Evolutionary conservation across 2,888 invertebrate genomes (phyloP).

Genomic region (Glomeris marginata): DNA sequence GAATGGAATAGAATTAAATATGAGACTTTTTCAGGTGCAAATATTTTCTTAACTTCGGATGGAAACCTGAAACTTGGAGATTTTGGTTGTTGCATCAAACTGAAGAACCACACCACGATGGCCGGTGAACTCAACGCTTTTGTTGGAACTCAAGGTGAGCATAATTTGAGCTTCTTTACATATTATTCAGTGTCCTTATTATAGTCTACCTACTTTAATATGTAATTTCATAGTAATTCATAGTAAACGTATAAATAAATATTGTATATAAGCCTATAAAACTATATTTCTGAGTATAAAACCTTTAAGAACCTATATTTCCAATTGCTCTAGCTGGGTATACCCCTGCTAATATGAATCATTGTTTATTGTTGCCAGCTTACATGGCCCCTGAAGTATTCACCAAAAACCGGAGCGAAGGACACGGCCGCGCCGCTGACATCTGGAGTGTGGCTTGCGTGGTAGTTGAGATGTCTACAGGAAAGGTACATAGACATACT

Average conservation of each 20-base stretch:
- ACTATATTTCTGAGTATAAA: too few species aligned
- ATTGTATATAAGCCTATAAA: too few species aligned
- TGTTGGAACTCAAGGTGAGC: slow-evolving; percentile 91
- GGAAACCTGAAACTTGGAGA: slow-evolving; percentile 84
- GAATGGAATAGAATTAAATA: neutral
- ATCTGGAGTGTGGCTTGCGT: slow-evolving; percentile 95
- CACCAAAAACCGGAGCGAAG: slow-evolving; percentile 43
- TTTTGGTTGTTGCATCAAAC: slow-evolving; percentile 86
- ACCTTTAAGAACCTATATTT: too few species aligned
- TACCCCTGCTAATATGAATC: neutral
- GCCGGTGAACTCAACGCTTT: slow-evolving; percentile 74
- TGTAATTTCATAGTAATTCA: too few species aligned
- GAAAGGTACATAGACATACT: slow-evolving; percentile 69
- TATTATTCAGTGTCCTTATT: too few species aligned
- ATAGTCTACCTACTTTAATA: too few species aligned
- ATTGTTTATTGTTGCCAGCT: slow-evolving; percentile 39
- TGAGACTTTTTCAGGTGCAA: slow-evolving; percentile 47
- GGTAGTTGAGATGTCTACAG: slow-evolving; percentile 87
- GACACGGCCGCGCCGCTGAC: slow-evolving; percentile 86
- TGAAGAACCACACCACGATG: slow-evolving; percentile 71
- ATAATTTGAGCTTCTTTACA: too few species aligned
- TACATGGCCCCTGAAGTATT: slow-evolving; percentile 95
- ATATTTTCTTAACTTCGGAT: slow-evolving; percentile 80
- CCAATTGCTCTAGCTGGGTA: too few species aligned
- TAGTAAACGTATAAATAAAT: too few species aligned